These are phyloP conservation scores for Toxotes chatareus DNA, from an alignment of 2,113 vertebrate species.

Conservation along the genomic window DNA sequence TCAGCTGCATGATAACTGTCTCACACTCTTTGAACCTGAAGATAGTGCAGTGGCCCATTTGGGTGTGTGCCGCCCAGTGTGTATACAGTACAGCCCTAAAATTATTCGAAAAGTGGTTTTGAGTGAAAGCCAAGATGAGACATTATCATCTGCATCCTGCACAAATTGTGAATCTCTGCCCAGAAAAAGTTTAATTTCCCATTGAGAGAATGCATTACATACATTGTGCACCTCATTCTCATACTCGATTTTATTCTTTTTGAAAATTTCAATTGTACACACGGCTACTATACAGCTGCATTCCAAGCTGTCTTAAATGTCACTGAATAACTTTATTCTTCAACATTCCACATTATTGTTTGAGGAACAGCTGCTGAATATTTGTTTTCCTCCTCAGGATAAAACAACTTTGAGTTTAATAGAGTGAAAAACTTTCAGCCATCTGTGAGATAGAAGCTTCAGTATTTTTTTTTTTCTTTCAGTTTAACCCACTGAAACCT, in stretches of 20 bases:
- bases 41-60: not conserved
- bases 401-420: not conserved
- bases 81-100: not conserved
- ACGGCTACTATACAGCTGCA: not conserved
- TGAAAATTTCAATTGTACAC: not conserved
- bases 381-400: not conserved
- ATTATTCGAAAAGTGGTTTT: not conserved
- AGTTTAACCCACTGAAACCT: conserved; percentile 2
- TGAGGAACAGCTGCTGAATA: not conserved
- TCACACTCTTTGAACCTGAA: conserved; percentile 14
- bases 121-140: conserved; percentile 7
- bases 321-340: not conserved
- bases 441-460: conserved; percentile 7
- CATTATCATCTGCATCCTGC: not conserved
- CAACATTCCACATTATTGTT: not conserved
- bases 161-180: not conserved
- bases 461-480: not conserved
- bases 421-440: not conserved
- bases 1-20: not conserved
- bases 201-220: not conserved
- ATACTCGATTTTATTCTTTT: not conserved
- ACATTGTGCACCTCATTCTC: not conserved
- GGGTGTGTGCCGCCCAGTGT: not conserved
- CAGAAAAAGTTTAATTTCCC: conserved; percentile 1
- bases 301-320: not conserved